Conservation (phyloP, 2,888 invertebrate species). For the Scaptomyza flava region DNA sequence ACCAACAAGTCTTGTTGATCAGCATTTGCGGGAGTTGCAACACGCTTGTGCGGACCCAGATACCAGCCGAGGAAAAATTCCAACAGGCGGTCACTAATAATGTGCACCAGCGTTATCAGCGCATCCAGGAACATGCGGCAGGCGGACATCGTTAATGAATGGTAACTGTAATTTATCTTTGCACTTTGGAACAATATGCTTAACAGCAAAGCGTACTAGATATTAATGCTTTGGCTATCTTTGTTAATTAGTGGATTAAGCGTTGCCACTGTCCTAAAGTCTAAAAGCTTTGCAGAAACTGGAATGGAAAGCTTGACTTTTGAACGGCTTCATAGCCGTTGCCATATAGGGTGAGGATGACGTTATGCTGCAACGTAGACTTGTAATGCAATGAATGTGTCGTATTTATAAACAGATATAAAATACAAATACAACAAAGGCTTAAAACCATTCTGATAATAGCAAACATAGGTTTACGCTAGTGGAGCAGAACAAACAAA, state of each 20-base stretch:
- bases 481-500: neutral
- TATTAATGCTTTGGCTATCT: neutral
- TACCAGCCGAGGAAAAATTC: conserved; percentile 80
- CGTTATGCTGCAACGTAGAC: no score
- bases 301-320: conserved; percentile 4
- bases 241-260: neutral
- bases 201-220: conserved; percentile 6
- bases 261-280: conserved; percentile 38
- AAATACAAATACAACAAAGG: neutral
- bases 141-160: conserved; percentile 56
- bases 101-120: conserved; percentile 72
- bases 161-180: conserved; percentile 1
- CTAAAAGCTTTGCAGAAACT: conserved; percentile 14
- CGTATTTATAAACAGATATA: no score
- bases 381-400: no score
- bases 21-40: conserved; percentile 64
- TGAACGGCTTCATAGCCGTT: neutral
- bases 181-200: conserved; percentile 26
- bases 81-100: conserved; percentile 73
- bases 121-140: conserved; percentile 66
- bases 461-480: neutral
- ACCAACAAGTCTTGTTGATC: conserved; percentile 82
- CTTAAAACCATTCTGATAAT: neutral
- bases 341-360: neutral
- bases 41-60: conserved; percentile 74